Evolutionary conservation across 2,113 vertebrate species (phyloP).

Genomic region (Saimiri boliviensis): DNA sequence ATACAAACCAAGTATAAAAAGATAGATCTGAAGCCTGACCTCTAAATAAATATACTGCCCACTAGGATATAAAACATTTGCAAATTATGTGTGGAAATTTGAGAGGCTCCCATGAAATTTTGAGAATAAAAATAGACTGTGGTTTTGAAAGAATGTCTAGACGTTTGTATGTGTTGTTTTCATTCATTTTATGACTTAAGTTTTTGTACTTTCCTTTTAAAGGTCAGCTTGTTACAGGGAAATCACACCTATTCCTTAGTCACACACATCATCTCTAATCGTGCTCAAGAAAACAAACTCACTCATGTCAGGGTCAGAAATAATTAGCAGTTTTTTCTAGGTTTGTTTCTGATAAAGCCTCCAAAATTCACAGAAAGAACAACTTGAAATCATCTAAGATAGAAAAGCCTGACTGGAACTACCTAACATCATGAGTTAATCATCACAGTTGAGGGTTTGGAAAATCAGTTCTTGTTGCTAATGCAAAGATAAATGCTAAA

Average conservation of each 20-base stretch:
- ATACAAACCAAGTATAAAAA: not conserved
- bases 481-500: not conserved
- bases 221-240: not conserved
- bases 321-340: constrained; percentile 38
- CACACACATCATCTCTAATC: not conserved
- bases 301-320: not conserved
- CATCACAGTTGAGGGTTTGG: not conserved
- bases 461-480: not conserved
- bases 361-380: not conserved
- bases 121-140: constrained; percentile 25
- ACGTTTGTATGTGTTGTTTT: constrained; percentile 33
- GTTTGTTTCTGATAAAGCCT: not conserved
- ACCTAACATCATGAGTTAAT: not conserved
- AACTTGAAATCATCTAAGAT: not conserved
- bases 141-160: not conserved
- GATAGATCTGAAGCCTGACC: not conserved
- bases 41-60: not conserved
- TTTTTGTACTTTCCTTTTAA: constrained; percentile 2
- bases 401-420: not conserved
- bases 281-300: not conserved
- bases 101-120: not conserved
- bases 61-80: not conserved
- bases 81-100: constrained; percentile 42
- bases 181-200: not conserved
- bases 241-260: not conserved